A percentile compares a stretch with the other conserved stretches of the same genome.
Conservation (phyloP, 2,797 vertebrate genomes). For the Epinephelus coioides region DNA sequence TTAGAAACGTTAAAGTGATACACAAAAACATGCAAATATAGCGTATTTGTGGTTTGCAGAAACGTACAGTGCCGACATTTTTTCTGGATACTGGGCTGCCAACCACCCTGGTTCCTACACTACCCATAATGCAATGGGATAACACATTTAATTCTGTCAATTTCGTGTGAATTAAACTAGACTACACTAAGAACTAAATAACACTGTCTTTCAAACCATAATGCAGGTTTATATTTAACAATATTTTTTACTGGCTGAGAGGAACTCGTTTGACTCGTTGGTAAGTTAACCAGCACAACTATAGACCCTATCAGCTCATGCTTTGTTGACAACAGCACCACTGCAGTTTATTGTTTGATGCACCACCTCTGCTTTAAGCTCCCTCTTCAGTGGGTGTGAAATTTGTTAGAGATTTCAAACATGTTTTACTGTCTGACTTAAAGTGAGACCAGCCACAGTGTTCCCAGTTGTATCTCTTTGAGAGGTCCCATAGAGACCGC, state of each 20-base stretch:
- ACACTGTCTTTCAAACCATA: too few relatives aligned
- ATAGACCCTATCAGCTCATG: not conserved
- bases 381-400: not conserved
- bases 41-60: too few relatives aligned
- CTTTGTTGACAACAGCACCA: not conserved
- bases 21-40: too few relatives aligned
- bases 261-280: too few relatives aligned
- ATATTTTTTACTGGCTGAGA: too few relatives aligned
- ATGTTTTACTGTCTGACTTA: not conserved
- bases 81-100: too few relatives aligned
- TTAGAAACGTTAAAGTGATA: too few relatives aligned
- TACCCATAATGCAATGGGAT: not conserved
- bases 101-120: not conserved
- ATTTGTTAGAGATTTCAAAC: not conserved
- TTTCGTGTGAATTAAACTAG: too few relatives aligned
- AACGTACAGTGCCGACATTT: too few relatives aligned
- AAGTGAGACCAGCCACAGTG: not conserved
- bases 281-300: not conserved
- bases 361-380: conserved; percentile 2
- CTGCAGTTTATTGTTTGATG: not conserved
- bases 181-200: too few relatives aligned
- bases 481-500: not conserved
- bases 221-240: too few relatives aligned
- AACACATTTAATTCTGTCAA: too few relatives aligned
- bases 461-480: not conserved